Evolutionary conservation across 2,888 invertebrate species (phyloP).

Genomic region (Pollenia labialis): DNA sequence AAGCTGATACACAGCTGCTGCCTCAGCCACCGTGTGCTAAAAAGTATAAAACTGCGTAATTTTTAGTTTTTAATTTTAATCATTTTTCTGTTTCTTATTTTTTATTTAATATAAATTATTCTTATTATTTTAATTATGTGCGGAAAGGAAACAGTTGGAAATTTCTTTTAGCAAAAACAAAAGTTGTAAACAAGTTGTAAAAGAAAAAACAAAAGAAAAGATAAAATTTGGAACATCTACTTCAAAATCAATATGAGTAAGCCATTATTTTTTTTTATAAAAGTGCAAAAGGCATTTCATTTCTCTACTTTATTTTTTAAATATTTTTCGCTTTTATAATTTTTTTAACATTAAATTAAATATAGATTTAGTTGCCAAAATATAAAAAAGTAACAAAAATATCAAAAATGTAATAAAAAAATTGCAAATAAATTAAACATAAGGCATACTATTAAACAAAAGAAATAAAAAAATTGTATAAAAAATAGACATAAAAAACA

Average conservation of each 20-base stretch:
- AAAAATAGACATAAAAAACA: conserved; percentile 43
- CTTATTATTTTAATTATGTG: conserved; percentile 65
- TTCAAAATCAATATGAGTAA: conserved; percentile 36
- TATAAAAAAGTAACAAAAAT: conserved; percentile 45
- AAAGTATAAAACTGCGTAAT: conserved; percentile 79
- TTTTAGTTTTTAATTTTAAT: conserved; percentile 77
- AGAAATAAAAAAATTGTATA: conserved; percentile 51
- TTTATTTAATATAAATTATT: conserved; percentile 63
- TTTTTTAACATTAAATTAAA: conserved; percentile 72
- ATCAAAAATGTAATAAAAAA: conserved; percentile 52
- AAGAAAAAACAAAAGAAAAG: conserved; percentile 39
- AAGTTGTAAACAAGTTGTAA: conserved; percentile 46
- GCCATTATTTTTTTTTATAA: conserved; percentile 42
- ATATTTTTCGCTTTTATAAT: conserved; percentile 64
- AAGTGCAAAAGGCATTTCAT: conserved; percentile 57
- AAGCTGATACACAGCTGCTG: conserved; percentile 75
- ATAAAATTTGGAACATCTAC: conserved; percentile 15
- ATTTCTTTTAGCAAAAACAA: conserved; percentile 35
- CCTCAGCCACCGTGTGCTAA: conserved; percentile 81
- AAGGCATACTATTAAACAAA: conserved; percentile 47
- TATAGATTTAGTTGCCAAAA: conserved; percentile 74
- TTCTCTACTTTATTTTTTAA: conserved; percentile 29
- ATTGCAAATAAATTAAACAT: conserved; percentile 34
- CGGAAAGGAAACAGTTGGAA: conserved; percentile 50
- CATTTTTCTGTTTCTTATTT: conserved; percentile 64